Evolutionary conservation across 1,140 invertebrate genomes (phyloP).

Genomic region (Macrobrachium rosenbergii): DNA sequence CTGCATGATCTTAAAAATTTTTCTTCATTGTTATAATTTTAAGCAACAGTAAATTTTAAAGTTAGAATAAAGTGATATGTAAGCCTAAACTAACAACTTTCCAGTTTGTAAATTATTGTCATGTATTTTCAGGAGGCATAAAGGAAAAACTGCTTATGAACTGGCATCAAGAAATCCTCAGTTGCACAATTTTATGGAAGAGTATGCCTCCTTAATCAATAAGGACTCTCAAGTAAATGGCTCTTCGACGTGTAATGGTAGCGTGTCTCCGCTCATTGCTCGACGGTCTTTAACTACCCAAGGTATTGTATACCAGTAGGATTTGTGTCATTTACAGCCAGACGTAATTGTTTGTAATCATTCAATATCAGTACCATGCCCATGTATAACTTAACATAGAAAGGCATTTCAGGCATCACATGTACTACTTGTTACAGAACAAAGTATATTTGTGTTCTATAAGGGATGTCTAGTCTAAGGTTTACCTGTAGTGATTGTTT

Average conservation of each 20-base stretch:
- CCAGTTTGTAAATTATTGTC: neutral
- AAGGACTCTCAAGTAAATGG: constrained; percentile 41
- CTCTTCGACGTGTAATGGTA: constrained; percentile 21
- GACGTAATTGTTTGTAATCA: no score
- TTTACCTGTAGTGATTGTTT: no score
- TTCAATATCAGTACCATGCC: no score
- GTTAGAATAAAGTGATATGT: neutral
- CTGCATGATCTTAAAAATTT: no score
- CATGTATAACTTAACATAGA: no score
- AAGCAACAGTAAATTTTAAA: no score
- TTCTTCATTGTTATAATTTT: no score
- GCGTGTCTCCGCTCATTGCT: constrained; percentile 39
- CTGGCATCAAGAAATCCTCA: constrained; percentile 41
- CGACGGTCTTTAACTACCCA: constrained; percentile 25
- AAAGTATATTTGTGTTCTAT: no score
- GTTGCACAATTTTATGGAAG: constrained; percentile 28
- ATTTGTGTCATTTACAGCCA: no score
- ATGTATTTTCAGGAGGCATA: constrained; percentile 31
- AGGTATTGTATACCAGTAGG: neutral
- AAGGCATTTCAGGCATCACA: no score
- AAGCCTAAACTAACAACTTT: neutral
- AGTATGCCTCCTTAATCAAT: neutral
- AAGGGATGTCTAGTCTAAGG: no score
- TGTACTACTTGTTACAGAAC: no score
- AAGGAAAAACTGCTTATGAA: constrained; percentile 44